Base-by-base conservation (phyloP, 2,888 invertebrate genomes). In the Spialia ferax region DNA sequence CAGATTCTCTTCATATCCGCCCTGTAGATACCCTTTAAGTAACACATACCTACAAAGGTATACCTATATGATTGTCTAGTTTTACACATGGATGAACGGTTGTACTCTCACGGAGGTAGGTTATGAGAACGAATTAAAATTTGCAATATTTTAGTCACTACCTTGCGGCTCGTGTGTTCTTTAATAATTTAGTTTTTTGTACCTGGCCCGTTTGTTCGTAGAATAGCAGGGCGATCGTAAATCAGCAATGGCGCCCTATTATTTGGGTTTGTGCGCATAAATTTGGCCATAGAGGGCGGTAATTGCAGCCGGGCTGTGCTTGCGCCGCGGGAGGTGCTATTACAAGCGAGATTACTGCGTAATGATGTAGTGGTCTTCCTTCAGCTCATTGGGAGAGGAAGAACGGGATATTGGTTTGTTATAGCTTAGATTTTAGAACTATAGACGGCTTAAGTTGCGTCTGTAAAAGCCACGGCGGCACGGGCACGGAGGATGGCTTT, bases 201-300 rank as follows among this genome's bases (percentile, higher is more conserved):
- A 85, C 84, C 87, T 88, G 85, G 70, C 70, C 75, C 76, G 78
- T 74, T 75, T 75, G 77, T 84, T 90, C 90, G 90, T 77, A 91
- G 92, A 92, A 91, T 78, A 81, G 79, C 79, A 73, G 80, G 79
- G 77, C 77, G 79, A 77, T 83, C 87, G 87, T 91, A 90, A 91
- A 92, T 91, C 91, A 88, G 86, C 76, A 79, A 76, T 84, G 89
- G 90, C 89, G 93, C 92, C 93, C 91, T 92, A 87, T 92, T 89
- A 93, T 92, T 92, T 92, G 76, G 69, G 73, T 71, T 73, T 71
- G 82, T 85, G 86, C 84, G 87, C 87, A 87, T 88, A 88, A 84
- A 88, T 86, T 86, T 82, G 73, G 76, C 78, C 78, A 78, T 77
- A 73, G 73, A 74, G 75, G 71, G 75, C 73, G 74, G 78, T 75